Percentiles rank a stretch among this genome's conserved stretches.
Evolutionary conservation across 2,113 vertebrate species (phyloP).

Genomic region (Lagenorhynchus albirostris): DNA sequence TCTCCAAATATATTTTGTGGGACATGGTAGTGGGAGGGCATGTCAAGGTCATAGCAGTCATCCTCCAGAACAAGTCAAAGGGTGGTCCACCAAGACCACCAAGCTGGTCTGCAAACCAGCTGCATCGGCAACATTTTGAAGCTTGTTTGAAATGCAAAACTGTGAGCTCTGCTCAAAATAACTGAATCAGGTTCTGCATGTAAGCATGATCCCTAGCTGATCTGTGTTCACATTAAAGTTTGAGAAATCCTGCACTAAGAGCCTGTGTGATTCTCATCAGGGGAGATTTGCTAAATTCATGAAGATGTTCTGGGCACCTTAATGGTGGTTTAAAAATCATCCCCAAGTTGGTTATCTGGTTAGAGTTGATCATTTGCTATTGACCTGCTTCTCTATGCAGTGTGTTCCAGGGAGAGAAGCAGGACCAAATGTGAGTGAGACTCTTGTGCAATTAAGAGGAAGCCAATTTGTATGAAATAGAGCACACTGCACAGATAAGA

Average conservation of each 20-base stretch:
- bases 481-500: accelerated
- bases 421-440: not conserved
- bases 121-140: not conserved
- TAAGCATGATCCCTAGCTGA: not conserved
- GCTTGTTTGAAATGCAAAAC: not conserved
- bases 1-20: not conserved
- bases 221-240: not conserved
- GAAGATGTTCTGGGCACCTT: not conserved
- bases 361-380: not conserved
- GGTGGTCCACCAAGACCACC: too few species aligned
- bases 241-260: not conserved
- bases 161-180: not conserved
- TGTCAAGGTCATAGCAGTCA: not conserved
- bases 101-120: not conserved
- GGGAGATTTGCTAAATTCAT: not conserved
- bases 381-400: accelerated
- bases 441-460: not conserved
- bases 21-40: accelerated
- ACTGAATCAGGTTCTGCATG: not conserved
- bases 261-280: not conserved
- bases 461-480: not conserved
- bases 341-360: not conserved
- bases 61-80: not conserved
- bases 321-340: not conserved
- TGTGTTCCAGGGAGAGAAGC: too few species aligned